phyloP scores from a whole-genome alignment of 1,140 invertebrate genomes.

The Augochlora pura region DNA sequence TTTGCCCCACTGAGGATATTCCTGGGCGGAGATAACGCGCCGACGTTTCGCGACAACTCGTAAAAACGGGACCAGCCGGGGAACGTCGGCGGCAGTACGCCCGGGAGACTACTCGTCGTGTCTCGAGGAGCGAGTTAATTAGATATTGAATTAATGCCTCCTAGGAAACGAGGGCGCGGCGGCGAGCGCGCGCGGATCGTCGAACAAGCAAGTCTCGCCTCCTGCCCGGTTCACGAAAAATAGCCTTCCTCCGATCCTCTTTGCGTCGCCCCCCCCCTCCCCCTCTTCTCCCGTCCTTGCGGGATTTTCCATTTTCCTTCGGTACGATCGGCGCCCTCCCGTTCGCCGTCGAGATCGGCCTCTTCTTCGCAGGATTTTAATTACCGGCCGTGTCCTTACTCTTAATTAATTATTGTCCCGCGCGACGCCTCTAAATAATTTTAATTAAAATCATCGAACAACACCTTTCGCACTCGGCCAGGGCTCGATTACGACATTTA shows the following conservation, averaged over 20 bases:
- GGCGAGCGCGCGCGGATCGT: neutral
- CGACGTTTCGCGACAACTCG: conserved; percentile 60
- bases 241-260: conserved; percentile 29
- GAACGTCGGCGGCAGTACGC: conserved; percentile 22
- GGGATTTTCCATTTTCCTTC: neutral
- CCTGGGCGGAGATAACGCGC: conserved; percentile 13
- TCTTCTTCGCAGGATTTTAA: conserved; percentile 66
- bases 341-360: conserved; percentile 49
- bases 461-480: neutral
- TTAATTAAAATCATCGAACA: conserved; percentile 73
- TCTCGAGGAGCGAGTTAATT: conserved; percentile 57
- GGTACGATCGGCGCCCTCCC: conserved; percentile 9
- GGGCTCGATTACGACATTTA: conserved; percentile 60
- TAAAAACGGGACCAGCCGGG: conserved; percentile 56
- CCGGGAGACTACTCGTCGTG: conserved; percentile 37
- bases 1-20: conserved; percentile 3
- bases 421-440: conserved; percentile 70
- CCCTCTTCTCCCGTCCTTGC: neutral
- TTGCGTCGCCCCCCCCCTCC: too few species aligned
- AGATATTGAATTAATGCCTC: conserved; percentile 67
- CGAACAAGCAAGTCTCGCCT: conserved; percentile 36
- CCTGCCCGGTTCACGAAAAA: conserved; percentile 48
- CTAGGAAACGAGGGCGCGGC: conserved; percentile 45
- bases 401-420: conserved; percentile 65
- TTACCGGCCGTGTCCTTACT: conserved; percentile 63